Evolutionary conservation across 2,888 invertebrate genomes (phyloP).

Genomic region (Agriopis leucophaearia): DNA sequence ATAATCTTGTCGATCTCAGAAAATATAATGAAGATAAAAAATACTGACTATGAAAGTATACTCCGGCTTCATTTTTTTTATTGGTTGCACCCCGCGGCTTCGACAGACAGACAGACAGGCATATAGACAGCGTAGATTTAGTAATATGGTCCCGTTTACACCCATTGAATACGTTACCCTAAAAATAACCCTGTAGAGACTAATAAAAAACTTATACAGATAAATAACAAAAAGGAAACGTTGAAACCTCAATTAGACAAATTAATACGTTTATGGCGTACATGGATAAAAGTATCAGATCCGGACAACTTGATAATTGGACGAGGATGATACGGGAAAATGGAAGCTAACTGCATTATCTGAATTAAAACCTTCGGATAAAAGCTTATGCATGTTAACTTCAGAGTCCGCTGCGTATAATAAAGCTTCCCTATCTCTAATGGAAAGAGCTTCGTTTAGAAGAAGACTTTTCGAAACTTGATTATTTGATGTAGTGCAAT

Average conservation of each 20-base stretch:
- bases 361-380: slow-evolving; percentile 50
- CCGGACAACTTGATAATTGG: slow-evolving; percentile 51
- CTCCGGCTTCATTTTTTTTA: slow-evolving; percentile 18
- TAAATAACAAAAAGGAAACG: background rate
- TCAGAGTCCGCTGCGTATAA: background rate
- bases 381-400: slow-evolving; percentile 48
- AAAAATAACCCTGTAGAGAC: background rate
- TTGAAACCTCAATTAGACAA: slow-evolving; percentile 10
- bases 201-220: background rate
- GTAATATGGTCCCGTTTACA: no score
- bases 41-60: slow-evolving; percentile 4
- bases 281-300: slow-evolving; percentile 18
- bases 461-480: background rate
- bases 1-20: slow-evolving; percentile 16
- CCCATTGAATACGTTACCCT: no score
- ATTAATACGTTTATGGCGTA: slow-evolving; percentile 10
- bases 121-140: no score
- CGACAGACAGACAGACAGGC: no score
- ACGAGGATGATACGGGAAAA: slow-evolving; percentile 49
- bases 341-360: slow-evolving; percentile 44
- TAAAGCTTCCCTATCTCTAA: slow-evolving; percentile 14
- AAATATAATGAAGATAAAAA: slow-evolving; percentile 21
- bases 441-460: background rate
- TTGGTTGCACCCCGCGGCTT: no score
- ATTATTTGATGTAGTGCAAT: background rate